These are phyloP conservation scores for Pagetopsis macropterus DNA, from an alignment of 2,797 vertebrate species.

Conservation along the genomic window DNA sequence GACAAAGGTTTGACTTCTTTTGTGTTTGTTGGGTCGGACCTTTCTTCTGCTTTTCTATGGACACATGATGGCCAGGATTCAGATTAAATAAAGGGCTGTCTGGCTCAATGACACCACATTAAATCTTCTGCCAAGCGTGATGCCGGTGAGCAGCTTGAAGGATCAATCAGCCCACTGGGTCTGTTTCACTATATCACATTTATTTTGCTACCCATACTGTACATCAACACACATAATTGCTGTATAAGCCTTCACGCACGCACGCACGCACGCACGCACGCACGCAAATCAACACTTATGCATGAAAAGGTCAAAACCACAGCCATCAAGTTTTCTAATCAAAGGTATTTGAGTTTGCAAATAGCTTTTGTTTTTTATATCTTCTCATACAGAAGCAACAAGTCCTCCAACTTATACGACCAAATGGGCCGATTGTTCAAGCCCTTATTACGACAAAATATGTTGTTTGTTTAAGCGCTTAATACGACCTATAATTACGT, in stretches of 20 bases:
- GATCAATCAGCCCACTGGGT: constrained; percentile 1
- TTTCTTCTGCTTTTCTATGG: background rate
- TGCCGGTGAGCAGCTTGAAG: background rate
- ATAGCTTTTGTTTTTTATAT: background rate
- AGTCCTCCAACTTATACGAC: too few species aligned
- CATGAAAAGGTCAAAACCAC: background rate
- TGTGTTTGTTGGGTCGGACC: too few species aligned
- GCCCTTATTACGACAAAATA: too few species aligned
- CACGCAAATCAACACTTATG: background rate
- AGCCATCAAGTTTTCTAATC: background rate
- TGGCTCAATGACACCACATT: background rate
- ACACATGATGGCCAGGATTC: constrained; percentile 26
- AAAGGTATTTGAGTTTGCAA: background rate
- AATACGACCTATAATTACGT: too few species aligned
- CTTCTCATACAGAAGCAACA: background rate
- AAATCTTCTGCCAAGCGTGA: background rate
- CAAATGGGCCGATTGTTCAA: too few species aligned
- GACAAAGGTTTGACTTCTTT: background rate
- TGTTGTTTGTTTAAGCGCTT: too few species aligned
- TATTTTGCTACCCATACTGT: background rate
- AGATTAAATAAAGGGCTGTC: background rate
- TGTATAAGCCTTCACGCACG: background rate
- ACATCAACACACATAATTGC: background rate
- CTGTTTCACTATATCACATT: constrained; percentile 12
- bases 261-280: background rate